Evolutionary conservation across 2,797 vertebrate species (phyloP).

Genomic region (Pantherophis vulpinus): DNA sequence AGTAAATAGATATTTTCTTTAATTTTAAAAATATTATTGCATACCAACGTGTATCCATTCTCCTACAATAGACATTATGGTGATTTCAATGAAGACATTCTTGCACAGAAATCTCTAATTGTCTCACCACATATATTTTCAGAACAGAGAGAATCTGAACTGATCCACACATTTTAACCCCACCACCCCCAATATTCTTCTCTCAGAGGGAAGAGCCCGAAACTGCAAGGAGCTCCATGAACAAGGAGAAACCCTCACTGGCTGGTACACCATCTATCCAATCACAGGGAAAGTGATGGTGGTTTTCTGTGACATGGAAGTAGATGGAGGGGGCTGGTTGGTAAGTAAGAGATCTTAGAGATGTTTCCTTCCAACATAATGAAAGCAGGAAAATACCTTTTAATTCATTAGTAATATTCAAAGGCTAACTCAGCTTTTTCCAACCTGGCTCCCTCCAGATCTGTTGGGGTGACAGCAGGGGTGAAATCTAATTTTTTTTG

Average conservation of each 20-base stretch:
- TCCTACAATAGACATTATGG: neutral
- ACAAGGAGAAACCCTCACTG: constrained; percentile 22
- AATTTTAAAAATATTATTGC: neutral
- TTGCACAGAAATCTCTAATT: neutral
- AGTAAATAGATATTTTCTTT: neutral
- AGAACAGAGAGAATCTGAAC: neutral
- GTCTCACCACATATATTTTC: neutral
- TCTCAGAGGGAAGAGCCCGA: neutral
- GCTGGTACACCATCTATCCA: constrained; percentile 50
- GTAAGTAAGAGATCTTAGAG: constrained; percentile 7
- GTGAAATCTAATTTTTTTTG: too few relatives aligned
- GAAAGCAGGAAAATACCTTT: neutral
- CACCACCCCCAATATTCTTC: neutral
- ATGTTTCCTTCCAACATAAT: neutral
- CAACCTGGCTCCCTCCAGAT: neutral
- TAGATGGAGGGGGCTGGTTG: constrained; percentile 44
- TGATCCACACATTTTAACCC: neutral
- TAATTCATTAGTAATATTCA: neutral
- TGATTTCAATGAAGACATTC: neutral
- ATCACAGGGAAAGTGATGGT: neutral
- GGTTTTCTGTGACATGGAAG: constrained; percentile 43
- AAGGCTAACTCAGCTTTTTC: neutral
- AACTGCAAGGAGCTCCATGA: constrained; percentile 45
- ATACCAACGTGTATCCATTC: neutral
- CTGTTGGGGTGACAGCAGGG: neutral